Base-by-base conservation (phyloP, 2,888 invertebrate species). In the Clivina fossor region DNA sequence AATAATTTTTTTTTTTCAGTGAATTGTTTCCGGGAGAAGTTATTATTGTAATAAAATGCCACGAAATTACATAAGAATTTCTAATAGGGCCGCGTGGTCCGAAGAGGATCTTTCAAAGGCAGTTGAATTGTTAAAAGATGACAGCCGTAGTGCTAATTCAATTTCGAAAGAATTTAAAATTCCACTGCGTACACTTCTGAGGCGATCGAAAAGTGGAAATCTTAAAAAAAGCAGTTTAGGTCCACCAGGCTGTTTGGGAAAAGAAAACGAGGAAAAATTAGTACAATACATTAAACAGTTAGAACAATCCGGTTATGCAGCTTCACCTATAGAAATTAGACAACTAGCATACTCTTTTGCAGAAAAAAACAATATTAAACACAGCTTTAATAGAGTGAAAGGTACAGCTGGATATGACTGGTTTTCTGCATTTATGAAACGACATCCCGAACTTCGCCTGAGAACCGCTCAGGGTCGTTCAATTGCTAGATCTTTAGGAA, bases 371-470 rank as follows among this genome's bases (percentile, higher is more conserved):
- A 40, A 46, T 33, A 18, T 58, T 11, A 40, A 50, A 24, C 56
- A 58, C 26, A 50, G n/a, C 20, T 58, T 58, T 22, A 50, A 50
- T 26, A 58, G 26, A 44, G 51, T 51, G 26, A 58, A 51, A 32
- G 38, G 33, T 8, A 37, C 18, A 28, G 56, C 48, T 19, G 38
- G 48, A 9, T 28, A 49, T 30, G 40, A 38, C 38, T 49, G 48
- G 48, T 20, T 56, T 8, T 8, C 24, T 11, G 37, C 32, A 11
- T 56, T 56, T 49, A 44, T 51, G 20, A 16, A 22, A 19, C 38
- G 51, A 37, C 26, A 50, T 46, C 32, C 49, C 18, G 44, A 57
- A 13, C 8, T 58, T 4, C 24, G 35, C n/a, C 28, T 56, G 9
- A 13, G 50, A 41, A 48, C 48, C 33, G 33, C 56, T 8, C 56